Base-by-base conservation (phyloP, 1,140 invertebrate species). In the Battus philenor region DNA sequence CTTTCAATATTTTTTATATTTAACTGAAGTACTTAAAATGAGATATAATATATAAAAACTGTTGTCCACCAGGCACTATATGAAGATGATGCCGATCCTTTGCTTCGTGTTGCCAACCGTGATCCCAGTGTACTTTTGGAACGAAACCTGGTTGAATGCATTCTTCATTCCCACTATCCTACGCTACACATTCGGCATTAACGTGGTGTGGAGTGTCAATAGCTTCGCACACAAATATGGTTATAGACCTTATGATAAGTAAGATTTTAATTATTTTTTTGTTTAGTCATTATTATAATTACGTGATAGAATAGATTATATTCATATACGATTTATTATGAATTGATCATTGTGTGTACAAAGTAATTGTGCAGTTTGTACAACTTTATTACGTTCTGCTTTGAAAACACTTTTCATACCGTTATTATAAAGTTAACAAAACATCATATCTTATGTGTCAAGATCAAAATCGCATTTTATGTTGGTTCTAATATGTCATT, bases 121-220 rank as follows among this genome's bases (percentile, higher is more conserved):
- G 0, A 79, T 97, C 5, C 93, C 95, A 0, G 88, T 90, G 13
- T 91, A 90, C 48, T 86, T 89, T 29, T 96, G 92, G 92, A 87
- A 87, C 9, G 93, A 95, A 73, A 85, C 78, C 4, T 82, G 88
- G 45, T 64, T 84, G 32, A 89, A 88, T 47, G 85, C 91, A 0
- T 92, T 91, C 69, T 89, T 91, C 52, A 81, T 92, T 3, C 81
- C 85, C 1, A 87, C 90, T 3, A 72, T 93, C 8, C 79, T 93
- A 24, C 85, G 93, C 8, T 94, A 93, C 76, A 87, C 88, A 2
- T 69, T 89, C 29, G 89, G 87, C 15, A 87, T 94, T 13, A 90
- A 95, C 66, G 85, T 88, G 2, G 94, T 93, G 0, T 94, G 93
- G 91, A 87, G 90, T 18, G 92, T 95, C 15, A 95, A 95, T 76